Base-by-base conservation (phyloP, 2,888 invertebrate genomes). In the Agrenia bidenticulata region DNA sequence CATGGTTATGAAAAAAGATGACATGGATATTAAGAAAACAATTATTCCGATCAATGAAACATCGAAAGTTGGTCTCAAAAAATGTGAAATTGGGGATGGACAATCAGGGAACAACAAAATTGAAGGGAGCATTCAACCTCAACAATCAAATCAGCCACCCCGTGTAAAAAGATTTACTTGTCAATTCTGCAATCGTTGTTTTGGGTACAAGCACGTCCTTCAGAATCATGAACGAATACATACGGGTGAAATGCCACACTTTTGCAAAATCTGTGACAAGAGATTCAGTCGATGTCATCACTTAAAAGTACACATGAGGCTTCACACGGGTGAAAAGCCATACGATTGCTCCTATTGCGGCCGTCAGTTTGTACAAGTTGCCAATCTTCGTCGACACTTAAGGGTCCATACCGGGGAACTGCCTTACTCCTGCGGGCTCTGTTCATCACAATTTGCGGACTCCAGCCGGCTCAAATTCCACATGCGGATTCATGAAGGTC, bases 211-310 rank as follows among this genome's bases (percentile, higher is more conserved):
- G 78, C 94, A 94, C 81, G 94, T 94, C 21, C 83, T 94, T 56
- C 94, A 94, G 81, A 94, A 94, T 79, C 94, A 94, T 81, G 94
- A 94, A 78, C 86, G 94, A 75, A 95, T 94, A 0, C 94, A 94
- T 80, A 94, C 94, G 0, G 94, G 94, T 0, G 94, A 94, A 79
- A 94, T 94, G 78, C 94, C 94, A 0, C 94, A 94, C 82, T 90
- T 92, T 79, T 94, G 94, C 78, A 88, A 88, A 32, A 90, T 92
- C 80, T 94, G 94, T 79, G 89, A 92, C 79, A 94, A 94, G 80
- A 85, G 92, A 72, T 94, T 94, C 81, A 94, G 94, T 1, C 85
- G 94, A 57, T 94, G 94, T 79, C 94, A 94, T 78, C 94, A 94
- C 78, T 83, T 94, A 60, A 94, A 94, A 81, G 94, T 94, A 0